These are phyloP conservation scores for Hoplodrina blanda DNA, from an alignment of 2,888 invertebrate species.

Conservation along the genomic window DNA sequence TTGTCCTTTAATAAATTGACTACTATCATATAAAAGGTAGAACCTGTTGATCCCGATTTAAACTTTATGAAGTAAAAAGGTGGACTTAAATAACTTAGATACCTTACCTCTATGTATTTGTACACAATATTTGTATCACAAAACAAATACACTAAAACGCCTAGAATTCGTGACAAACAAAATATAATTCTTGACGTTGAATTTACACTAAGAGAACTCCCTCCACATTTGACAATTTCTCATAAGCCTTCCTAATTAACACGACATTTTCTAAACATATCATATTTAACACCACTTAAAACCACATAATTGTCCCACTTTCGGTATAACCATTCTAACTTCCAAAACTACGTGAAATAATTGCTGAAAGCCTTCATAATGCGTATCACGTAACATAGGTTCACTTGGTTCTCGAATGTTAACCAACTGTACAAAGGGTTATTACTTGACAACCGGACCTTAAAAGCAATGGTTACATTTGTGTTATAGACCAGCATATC, in stretches of 20 bases:
- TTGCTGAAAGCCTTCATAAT: constrained; percentile 35
- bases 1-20: too few species aligned
- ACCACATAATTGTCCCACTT: constrained; percentile 20
- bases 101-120: too few species aligned
- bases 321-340: neutral
- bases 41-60: too few species aligned
- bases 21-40: too few species aligned
- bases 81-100: too few species aligned
- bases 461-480: constrained; percentile 50
- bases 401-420: constrained; percentile 11
- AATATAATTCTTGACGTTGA: neutral
- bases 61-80: too few species aligned
- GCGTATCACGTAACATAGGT: constrained; percentile 50
- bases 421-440: constrained; percentile 46
- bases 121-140: too few species aligned
- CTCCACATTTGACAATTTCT: neutral
- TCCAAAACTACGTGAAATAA: constrained; percentile 32
- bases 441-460: constrained; percentile 53
- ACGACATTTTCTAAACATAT: neutral
- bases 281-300: constrained; percentile 17
- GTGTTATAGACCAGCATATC: constrained; percentile 16
- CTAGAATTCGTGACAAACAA: neutral
- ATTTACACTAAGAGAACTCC: neutral
- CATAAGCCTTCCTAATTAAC: constrained; percentile 1
- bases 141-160: too few species aligned